Evolutionary conservation across 2,888 invertebrate species (phyloP).

Genomic region (Diarsia mendica): DNA sequence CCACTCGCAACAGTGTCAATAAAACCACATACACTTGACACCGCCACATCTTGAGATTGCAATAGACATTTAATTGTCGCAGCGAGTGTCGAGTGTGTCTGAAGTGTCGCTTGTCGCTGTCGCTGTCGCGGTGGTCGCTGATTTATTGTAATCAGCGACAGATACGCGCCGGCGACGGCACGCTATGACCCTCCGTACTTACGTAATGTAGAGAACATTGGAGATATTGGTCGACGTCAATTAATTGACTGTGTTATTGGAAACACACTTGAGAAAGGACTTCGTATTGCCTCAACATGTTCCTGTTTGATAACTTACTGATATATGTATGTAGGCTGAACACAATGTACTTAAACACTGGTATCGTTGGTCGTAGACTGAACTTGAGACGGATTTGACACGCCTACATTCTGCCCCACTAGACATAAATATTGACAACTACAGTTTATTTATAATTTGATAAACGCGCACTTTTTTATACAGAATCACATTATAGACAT

Average conservation of each 20-base stretch:
- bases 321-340: too few species aligned
- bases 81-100: slow-evolving; percentile 53
- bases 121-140: slow-evolving; percentile 65
- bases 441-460: too few species aligned
- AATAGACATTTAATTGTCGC: slow-evolving; percentile 61
- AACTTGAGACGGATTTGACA: too few species aligned
- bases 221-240: slow-evolving; percentile 32
- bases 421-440: too few species aligned
- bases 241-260: slow-evolving; percentile 40
- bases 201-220: neutral
- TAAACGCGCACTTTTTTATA: too few species aligned
- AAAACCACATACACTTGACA: slow-evolving; percentile 52
- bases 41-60: slow-evolving; percentile 55
- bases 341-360: neutral
- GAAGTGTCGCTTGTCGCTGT: slow-evolving; percentile 46
- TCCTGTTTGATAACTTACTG: slow-evolving; percentile 5
- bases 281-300: slow-evolving; percentile 24
- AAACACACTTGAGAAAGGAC: slow-evolving; percentile 38
- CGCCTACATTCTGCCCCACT: too few species aligned
- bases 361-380: too few species aligned
- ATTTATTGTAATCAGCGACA: slow-evolving; percentile 82
- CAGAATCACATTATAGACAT: too few species aligned
- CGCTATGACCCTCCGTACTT: slow-evolving; percentile 9
- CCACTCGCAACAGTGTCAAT: slow-evolving; percentile 33
- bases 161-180: slow-evolving; percentile 62